Evolutionary conservation across 1,140 invertebrate species (phyloP), one percentile per base, ranked within the genome.

Genomic region (Drepana arcuata): DNA sequence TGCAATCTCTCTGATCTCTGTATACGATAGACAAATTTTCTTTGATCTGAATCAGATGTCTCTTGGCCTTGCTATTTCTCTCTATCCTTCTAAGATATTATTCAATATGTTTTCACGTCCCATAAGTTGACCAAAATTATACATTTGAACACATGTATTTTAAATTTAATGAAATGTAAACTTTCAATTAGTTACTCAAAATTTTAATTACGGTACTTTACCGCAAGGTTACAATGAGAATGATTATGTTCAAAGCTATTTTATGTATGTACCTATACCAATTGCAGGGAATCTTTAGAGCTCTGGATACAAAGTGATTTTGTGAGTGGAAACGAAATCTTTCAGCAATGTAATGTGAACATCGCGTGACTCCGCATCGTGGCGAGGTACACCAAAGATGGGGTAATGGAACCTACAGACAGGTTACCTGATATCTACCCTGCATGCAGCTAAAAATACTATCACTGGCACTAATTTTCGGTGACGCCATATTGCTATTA

Each of bases 261-360:
- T 5, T 21, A 4, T 21, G 9, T 5, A 4, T 5, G 18, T 9
- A 5, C 4, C 4, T 5, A 9, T 5, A 9, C 18, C 4, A 4
- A 9, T 9, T 21, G 18, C 18, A 21, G 48, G 47, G 38, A 54
- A 54, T 58, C 58, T 32, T 28, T 42, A 60, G 59, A 41, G 47
- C 56, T 54, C 40, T 47, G 49, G 51, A 65, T 53, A 68, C 62
- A 58, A 65, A 72, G 57, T 64, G 60, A 67, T 72, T 69, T 63
- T 51, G 48, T 65, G 57, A 71, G 63, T 60, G 58, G 62, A 64
- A 66, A 62, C 55, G 58, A 72, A 67, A 72, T 72, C 64, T 69
- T 59, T 50, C 45, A 41, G 37, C 41, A 38, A 43, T 53, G 45
- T 72, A 69, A 72, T 72, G 60, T 60, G 57, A 42, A 50, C 49